Base-by-base conservation (phyloP, 2,797 vertebrate species). In the Gallinago solitaria region DNA sequence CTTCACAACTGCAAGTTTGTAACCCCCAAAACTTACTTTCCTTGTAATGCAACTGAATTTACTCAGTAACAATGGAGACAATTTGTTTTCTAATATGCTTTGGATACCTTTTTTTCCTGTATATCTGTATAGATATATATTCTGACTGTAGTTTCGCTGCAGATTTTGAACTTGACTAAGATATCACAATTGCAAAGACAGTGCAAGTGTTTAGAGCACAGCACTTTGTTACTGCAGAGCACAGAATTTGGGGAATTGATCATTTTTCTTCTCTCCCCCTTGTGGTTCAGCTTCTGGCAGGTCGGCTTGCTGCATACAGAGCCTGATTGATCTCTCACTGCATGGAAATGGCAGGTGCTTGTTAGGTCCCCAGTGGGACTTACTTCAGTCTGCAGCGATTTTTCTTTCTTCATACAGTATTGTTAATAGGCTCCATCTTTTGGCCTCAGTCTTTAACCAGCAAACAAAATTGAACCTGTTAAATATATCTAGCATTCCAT, bases 301-400 rank as follows among this genome's bases (percentile, higher is more conserved):
- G 74, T 95, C 48, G 0, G 70, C 83, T 93, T 76, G 79, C 88
- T 81, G 53, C 79, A 60, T n/a, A 65, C 74, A 65, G 85, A 89
- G 86, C 16, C 84, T 94, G 90, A 97, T 91, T 95, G 94, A 93
- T 97, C 93, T 96, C 80, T 87, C 78, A 48, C 82, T 5, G 19
- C 1, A 8, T 90, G 86, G 64, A 96, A 96, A 92, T 89, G 96
- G 88, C 91, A 95, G 94, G 85, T 89, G 93, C 89, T 97, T 93
- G 81, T 96, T 96, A 95, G 93, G 77, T 63, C 67, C 87, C 61
- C 69, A 82, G 67, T 95, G 85, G 71, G 87, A 69, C 48, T 87
- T 86, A 24, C 65, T 95, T 74, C 67, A 75, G 48, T 81, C 70
- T 93, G 56, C 41, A 77, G 53, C 67, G 70, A 83, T 84, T 95